phyloP scores from a whole-genome alignment of 1,140 invertebrate genomes.

The Leptinotarsa defecta region DNA sequence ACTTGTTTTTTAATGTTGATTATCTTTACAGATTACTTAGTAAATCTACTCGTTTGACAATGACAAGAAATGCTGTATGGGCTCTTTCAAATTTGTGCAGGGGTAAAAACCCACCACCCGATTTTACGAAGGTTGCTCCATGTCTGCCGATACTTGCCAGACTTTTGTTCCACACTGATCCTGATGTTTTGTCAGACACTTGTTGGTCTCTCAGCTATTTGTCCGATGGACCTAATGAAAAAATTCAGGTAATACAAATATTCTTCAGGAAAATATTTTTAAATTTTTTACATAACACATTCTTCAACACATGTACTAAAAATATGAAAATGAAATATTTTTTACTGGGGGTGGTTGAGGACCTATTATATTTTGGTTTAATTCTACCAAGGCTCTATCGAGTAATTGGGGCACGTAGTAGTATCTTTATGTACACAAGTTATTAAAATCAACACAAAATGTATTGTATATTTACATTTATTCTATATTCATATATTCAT shows the following conservation, averaged over 20 bases:
- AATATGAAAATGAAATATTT: too few species aligned
- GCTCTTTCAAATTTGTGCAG: constrained; percentile 94
- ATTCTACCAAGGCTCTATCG: too few species aligned
- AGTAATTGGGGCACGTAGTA: too few species aligned
- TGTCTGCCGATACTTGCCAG: constrained; percentile 87
- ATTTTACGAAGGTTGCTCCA: constrained; percentile 84
- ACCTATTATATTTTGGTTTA: too few species aligned
- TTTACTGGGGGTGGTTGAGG: too few species aligned
- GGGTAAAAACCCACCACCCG: constrained; percentile 95
- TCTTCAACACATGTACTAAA: too few species aligned
- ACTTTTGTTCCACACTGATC: constrained; percentile 86
- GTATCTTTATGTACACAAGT: too few species aligned
- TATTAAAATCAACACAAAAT: too few species aligned
- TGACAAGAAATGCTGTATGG: constrained; percentile 98
- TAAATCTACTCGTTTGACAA: constrained; percentile 81
- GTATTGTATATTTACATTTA: too few species aligned
- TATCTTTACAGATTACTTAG: constrained; percentile 73
- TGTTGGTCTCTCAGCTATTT: constrained; percentile 96
- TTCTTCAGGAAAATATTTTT: background rate
- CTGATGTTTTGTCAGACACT: constrained; percentile 91
- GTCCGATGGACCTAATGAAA: constrained; percentile 96
- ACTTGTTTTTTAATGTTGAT: too few species aligned
- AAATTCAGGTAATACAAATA: constrained; percentile 76
- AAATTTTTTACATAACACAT: background rate
- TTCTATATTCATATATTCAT: too few species aligned